phyloP scores from a whole-genome alignment of 2,797 vertebrate genomes.

The Aphelocoma californica region DNA sequence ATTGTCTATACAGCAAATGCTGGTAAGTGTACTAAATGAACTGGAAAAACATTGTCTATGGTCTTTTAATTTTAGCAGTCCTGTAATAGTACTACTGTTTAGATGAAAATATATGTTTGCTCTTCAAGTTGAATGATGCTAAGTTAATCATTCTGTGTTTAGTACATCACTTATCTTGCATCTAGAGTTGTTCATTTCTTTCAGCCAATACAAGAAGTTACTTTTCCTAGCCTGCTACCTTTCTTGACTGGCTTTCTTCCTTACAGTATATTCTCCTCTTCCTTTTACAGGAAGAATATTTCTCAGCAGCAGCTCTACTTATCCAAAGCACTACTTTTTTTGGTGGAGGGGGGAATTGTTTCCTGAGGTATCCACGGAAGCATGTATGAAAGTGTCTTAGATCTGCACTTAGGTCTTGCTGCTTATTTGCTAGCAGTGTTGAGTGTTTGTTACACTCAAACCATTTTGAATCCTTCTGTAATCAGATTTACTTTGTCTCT shows the following conservation, averaged over 20 bases:
- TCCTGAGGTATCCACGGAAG: background rate
- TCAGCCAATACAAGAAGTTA: background rate
- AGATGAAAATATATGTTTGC: conserved; percentile 2
- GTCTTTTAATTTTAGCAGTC: conserved; percentile 3
- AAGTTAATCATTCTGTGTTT: background rate
- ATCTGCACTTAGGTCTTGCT: background rate
- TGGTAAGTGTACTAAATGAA: conserved; percentile 60
- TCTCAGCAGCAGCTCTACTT: background rate
- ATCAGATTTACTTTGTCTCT: background rate
- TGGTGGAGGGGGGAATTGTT: background rate
- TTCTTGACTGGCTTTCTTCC: background rate
- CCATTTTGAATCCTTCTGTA: background rate
- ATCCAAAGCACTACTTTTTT: background rate
- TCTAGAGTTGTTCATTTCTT: background rate
- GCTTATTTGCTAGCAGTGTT: background rate
- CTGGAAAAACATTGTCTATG: background rate
- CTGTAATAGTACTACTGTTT: background rate
- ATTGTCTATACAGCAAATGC: conserved; percentile 58
- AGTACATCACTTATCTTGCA: background rate
- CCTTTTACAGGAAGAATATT: background rate
- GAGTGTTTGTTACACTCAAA: background rate
- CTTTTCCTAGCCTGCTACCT: background rate
- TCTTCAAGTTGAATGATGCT: background rate
- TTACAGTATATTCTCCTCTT: background rate
- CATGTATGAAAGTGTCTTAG: background rate